These are phyloP conservation scores for Drosophila atripex DNA, from an alignment of 2,888 invertebrate species.

Conservation along the genomic window DNA sequence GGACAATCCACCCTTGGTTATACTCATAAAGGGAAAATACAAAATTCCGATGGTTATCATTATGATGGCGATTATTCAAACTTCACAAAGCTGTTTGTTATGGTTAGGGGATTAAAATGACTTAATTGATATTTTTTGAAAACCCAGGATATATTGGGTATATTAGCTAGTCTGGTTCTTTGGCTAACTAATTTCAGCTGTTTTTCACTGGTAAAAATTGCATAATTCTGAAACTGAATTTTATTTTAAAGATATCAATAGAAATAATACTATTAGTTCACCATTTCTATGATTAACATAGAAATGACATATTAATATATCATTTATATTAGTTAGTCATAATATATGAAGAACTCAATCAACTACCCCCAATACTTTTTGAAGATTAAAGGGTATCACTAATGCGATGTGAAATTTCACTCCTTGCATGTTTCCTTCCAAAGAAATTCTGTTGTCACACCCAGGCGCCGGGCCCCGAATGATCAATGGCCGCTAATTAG, in stretches of 20 bases:
- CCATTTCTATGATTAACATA: no score
- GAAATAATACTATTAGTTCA: no score
- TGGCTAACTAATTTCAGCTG: no score
- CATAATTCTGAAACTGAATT: no score
- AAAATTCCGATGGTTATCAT: slow-evolving; percentile 39
- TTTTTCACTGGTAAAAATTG: neutral
- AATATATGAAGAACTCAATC: neutral
- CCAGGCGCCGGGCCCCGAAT: slow-evolving; percentile 69
- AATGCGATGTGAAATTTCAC: neutral
- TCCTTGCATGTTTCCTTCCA: neutral
- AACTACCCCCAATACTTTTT: neutral
- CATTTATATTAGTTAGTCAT: no score
- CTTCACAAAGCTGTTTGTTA: slow-evolving; percentile 34
- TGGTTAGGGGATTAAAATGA: slow-evolving; percentile 19
- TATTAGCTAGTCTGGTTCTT: neutral
- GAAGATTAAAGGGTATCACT: slow-evolving; percentile 16
- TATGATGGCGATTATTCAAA: slow-evolving; percentile 61
- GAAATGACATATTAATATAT: no score
- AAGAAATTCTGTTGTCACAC: slow-evolving; percentile 55
- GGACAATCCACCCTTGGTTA: slow-evolving; percentile 44
- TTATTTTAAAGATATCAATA: no score
- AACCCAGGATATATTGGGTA: neutral
- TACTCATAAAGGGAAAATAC: slow-evolving; percentile 18
- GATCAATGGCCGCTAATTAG: slow-evolving; percentile 77
- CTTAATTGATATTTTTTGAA: slow-evolving; percentile 52